These are phyloP conservation scores for Nixonia krombeini DNA, from an alignment of 1,140 invertebrate genomes.

Conservation along the genomic window DNA sequence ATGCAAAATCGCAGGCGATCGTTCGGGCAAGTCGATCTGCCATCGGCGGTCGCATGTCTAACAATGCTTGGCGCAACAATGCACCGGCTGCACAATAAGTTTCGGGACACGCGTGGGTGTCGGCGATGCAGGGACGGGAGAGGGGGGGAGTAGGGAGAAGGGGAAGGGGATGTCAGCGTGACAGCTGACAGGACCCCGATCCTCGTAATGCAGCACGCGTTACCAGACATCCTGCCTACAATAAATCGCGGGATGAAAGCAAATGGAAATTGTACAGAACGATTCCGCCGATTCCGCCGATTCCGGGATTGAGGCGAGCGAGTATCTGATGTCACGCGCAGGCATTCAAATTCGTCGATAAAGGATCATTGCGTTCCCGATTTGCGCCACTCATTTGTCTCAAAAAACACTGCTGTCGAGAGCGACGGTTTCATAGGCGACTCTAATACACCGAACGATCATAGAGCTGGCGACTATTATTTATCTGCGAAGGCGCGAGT, in stretches of 20 bases:
- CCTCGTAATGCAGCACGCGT: slow-evolving; percentile 10
- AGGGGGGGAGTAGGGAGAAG: too few relatives aligned
- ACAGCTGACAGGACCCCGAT: slow-evolving; percentile 57
- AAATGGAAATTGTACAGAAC: slow-evolving; percentile 36
- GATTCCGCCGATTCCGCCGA: too few relatives aligned
- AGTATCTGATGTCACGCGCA: too few relatives aligned
- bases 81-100: slow-evolving; percentile 42
- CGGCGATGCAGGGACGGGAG: slow-evolving; percentile 20
- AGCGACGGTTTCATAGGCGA: too few relatives aligned
- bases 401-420: too few relatives aligned
- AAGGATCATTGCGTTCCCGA: too few relatives aligned
- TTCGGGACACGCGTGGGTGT: slow-evolving; percentile 50
- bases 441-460: too few relatives aligned
- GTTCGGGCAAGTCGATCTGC: slow-evolving; percentile 47
- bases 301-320: too few relatives aligned
- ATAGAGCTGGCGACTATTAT: too few relatives aligned
- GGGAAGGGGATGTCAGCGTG: slow-evolving; percentile 48
- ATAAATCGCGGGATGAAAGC: slow-evolving; percentile 38
- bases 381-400: too few relatives aligned
- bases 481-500: too few relatives aligned
- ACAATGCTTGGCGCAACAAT: slow-evolving; percentile 43
- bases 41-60: slow-evolving; percentile 29
- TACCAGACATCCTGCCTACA: slow-evolving; percentile 46
- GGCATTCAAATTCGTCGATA: too few relatives aligned
- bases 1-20: slow-evolving; percentile 31